Evolutionary conservation across 2,113 vertebrate genomes (phyloP), one percentile per base, ranked within the genome.

Genomic region (Xiphophorus maculatus): DNA sequence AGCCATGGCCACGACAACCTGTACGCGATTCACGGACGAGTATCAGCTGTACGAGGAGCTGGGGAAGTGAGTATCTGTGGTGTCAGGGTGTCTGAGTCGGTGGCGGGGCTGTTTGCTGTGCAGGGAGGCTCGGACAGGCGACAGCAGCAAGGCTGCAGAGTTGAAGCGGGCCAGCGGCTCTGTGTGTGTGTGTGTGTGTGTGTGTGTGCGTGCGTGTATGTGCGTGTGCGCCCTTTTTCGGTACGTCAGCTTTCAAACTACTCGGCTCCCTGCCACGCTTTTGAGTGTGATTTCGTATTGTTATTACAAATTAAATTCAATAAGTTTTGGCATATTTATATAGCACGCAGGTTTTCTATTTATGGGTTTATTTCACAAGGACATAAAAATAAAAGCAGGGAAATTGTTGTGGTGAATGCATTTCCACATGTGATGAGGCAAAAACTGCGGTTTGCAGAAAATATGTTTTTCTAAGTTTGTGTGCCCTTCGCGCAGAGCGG

Each of bases 41-140:
- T 98, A 94, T 88, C 97, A 98, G 95, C 96, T 98, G 6, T 97
- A 97, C 87, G 97, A 98, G 93, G 97, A 98, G 93, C 96, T 98
- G 92, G 97, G 97, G 89, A 97, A 98, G 96, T 97, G 95, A 97
- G 97, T 93, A 13, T 27, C 7, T 66, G 28, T 11, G 28, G 11
- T 60, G 44, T 7, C 44, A 48, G 44, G 4, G 44, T 48, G 44
- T 17, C 44, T 48, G 44, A 5, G 44, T 48, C 4, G 44, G 44
- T 17, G 15, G 44, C 44, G 7, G 17, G 44, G 17, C 44, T 48
- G 44, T 17, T 19, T 6, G 29, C 0, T 14, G 19, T 35, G 51
- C 17, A 9, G 61, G 11, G 9, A 29, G 4, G 25, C 35, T 48
- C 17, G 44, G 44, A 48, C 44, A n/a, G 51, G 51, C 19, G 51